Evolutionary conservation across 2,113 vertebrate species (phyloP).

Genomic region (Spheniscus mendiculus): DNA sequence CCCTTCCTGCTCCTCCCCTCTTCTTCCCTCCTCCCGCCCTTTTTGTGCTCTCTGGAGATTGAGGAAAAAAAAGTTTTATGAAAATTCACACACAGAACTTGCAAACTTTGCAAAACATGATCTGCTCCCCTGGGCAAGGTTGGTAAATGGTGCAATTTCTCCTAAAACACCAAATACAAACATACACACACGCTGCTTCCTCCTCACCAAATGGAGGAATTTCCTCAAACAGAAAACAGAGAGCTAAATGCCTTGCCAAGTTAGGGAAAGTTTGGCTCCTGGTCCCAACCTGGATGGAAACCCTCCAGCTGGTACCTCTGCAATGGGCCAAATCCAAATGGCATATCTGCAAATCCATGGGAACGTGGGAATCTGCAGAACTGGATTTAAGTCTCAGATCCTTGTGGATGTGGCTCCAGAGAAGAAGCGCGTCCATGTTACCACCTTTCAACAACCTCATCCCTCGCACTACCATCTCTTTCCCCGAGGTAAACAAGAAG

Average conservation of each 20-base stretch:
- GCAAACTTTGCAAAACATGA: constrained; percentile 28
- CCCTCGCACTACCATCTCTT: neutral
- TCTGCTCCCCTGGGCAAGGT: neutral
- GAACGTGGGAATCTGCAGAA: neutral
- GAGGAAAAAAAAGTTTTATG: neutral
- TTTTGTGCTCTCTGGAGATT: neutral
- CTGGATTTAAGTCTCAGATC: neutral
- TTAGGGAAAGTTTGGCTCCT: neutral
- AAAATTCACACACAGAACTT: neutral
- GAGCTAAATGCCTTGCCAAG: neutral
- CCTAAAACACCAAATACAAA: neutral
- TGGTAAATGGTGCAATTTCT: neutral
- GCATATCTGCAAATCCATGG: neutral
- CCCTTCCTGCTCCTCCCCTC: constrained; percentile 11
- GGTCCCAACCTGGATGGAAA: neutral
- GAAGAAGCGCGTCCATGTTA: neutral
- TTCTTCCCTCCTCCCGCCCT: neutral
- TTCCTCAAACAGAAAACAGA: neutral
- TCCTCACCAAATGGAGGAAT: neutral
- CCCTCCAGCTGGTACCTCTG: neutral
- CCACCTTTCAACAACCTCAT: neutral
- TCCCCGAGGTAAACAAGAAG: neutral
- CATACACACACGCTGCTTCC: neutral
- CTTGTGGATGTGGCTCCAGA: neutral
- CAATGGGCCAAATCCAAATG: neutral